phyloP scores from a whole-genome alignment of 2,888 invertebrate species.

The Leptarthrus brevirostris region DNA sequence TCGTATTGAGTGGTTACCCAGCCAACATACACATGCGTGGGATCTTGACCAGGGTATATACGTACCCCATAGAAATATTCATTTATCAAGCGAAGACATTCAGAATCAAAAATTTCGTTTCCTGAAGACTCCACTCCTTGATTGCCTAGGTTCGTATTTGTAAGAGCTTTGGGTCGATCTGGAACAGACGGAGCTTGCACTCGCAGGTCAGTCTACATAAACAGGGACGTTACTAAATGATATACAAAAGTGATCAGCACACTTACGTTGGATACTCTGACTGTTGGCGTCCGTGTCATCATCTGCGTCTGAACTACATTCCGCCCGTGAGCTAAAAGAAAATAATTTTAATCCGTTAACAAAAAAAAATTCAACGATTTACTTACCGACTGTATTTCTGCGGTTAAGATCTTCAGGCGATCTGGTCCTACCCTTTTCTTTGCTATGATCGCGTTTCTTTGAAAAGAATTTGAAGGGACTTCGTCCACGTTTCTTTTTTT shows the following conservation, averaged over 20 bases:
- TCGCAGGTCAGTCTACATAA: slow-evolving; percentile 71
- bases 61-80: slow-evolving; percentile 94
- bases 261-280: slow-evolving; percentile 66
- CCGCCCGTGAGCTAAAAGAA: slow-evolving; percentile 66
- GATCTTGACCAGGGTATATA: slow-evolving; percentile 67
- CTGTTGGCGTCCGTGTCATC: slow-evolving; percentile 67
- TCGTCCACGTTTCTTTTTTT: slow-evolving; percentile 82
- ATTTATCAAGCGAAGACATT: slow-evolving; percentile 91
- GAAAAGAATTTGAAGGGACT: slow-evolving; percentile 95
- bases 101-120: slow-evolving; percentile 87
- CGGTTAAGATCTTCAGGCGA: slow-evolving; percentile 64
- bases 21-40: slow-evolving; percentile 86
- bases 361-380: not conserved
- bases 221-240: not conserved
- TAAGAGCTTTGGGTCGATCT: slow-evolving; percentile 77
- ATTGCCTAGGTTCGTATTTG: slow-evolving; percentile 75
- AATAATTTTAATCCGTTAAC: not conserved
- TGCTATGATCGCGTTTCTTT: slow-evolving; percentile 80
- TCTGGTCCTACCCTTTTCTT: slow-evolving; percentile 69
- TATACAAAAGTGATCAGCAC: not conserved
- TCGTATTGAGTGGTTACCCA: slow-evolving; percentile 99
- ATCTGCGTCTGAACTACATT: slow-evolving; percentile 68
- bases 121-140: slow-evolving; percentile 83
- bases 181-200: slow-evolving; percentile 74
- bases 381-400: slow-evolving; percentile 61